phyloP scores from a whole-genome alignment of 2,888 invertebrate genomes.

The Cerceris ruficornis region DNA sequence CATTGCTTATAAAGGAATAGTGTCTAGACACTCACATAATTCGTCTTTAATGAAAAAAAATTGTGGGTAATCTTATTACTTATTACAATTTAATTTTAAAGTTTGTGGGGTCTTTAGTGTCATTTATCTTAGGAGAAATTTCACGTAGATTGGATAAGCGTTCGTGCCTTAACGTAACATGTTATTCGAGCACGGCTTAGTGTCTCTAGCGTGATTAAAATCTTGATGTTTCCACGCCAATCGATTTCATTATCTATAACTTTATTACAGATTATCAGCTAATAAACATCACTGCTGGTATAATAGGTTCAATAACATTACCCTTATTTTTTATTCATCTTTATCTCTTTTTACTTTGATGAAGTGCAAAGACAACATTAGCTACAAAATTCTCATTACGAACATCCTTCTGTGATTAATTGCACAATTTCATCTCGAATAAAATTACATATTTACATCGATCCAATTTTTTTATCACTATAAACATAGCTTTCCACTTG shows the following conservation, averaged over 20 bases:
- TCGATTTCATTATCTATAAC: slow-evolving; percentile 32
- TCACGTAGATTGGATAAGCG: slow-evolving; percentile 31
- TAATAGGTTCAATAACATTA: neutral
- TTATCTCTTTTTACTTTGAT: slow-evolving; percentile 1
- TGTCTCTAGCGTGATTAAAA: slow-evolving; percentile 11
- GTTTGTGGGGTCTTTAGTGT: slow-evolving; percentile 17
- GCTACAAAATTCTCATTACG: no score
- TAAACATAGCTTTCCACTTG: no score
- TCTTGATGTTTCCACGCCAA: slow-evolving; percentile 23
- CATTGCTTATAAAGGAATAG: no score
- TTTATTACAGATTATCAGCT: slow-evolving; percentile 2
- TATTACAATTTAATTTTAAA: slow-evolving; percentile 16
- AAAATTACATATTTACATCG: no score
- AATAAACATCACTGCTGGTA: slow-evolving; percentile 9
- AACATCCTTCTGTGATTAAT: no score
- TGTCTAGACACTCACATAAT: no score
- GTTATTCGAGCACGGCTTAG: neutral
- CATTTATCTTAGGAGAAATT: slow-evolving; percentile 44
- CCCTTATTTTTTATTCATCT: slow-evolving; percentile 4
- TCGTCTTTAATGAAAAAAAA: neutral
- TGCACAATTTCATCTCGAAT: no score
- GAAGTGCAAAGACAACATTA: neutral
- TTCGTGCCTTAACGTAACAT: slow-evolving; percentile 23
- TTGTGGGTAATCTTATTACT: slow-evolving; percentile 1
- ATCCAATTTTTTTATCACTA: no score